A percentile compares a stretch with the other conserved stretches of the same genome.
phyloP scores from a whole-genome alignment of 2,797 vertebrate species.

The Simalia tracyae region DNA sequence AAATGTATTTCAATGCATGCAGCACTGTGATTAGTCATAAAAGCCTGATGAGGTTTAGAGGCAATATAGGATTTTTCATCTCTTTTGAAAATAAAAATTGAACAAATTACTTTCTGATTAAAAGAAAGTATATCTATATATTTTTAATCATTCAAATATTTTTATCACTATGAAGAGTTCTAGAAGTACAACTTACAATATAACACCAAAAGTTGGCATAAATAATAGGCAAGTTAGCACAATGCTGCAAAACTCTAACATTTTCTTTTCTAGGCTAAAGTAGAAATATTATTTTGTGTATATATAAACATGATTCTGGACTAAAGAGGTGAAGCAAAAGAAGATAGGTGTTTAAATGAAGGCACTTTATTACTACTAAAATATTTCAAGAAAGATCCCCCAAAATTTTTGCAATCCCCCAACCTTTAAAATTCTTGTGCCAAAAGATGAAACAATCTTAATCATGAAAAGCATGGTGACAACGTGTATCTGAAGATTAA shows the following conservation, averaged over 20 bases:
- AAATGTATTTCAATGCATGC: constrained; percentile 87
- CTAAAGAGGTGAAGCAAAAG: constrained; percentile 37
- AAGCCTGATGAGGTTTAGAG: constrained; percentile 89
- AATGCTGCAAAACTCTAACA: constrained; percentile 34
- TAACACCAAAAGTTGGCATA: constrained; percentile 73
- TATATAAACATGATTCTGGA: constrained; percentile 46
- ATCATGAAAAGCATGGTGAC: constrained; percentile 73
- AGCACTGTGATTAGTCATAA: constrained; percentile 95
- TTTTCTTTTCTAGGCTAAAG: constrained; percentile 29
- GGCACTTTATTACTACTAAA: constrained; percentile 20
- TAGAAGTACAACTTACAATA: constrained; percentile 62
- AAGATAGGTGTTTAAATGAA: constrained; percentile 43
- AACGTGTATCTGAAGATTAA: constrained; percentile 60
- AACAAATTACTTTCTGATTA: constrained; percentile 78
- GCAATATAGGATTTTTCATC: constrained; percentile 83
- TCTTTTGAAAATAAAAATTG: constrained; percentile 86
- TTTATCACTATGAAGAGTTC: constrained; percentile 67
- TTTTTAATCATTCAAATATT: constrained; percentile 76
- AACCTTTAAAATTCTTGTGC: constrained; percentile 73
- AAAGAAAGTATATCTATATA: constrained; percentile 44
- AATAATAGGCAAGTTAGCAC: constrained; percentile 66
- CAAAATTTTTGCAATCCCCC: background rate
- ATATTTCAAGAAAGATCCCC: constrained; percentile 43
- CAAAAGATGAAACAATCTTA: constrained; percentile 68
- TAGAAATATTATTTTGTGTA: constrained; percentile 17